Conservation (phyloP, 64 coral and sea anemone species). For the Hydrozoanthus tunicans region DNA sequence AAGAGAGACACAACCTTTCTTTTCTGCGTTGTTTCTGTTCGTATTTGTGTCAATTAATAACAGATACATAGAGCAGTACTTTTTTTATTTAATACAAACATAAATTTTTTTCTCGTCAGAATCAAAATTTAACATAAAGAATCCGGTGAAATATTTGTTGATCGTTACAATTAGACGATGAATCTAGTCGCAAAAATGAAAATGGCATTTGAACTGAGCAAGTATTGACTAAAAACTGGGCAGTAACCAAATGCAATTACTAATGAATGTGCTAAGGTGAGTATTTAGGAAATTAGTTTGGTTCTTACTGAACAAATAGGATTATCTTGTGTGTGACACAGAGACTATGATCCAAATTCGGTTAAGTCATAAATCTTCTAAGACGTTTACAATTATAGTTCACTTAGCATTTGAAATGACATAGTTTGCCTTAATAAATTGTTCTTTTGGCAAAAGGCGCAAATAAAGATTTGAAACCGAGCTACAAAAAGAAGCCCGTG, state of each 20-base stretch:
- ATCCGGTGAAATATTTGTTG: neutral
- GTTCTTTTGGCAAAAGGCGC: neutral
- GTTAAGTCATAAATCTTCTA: slow-evolving; percentile 37
- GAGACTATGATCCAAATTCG: slow-evolving; percentile 6
- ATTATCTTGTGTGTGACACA: slow-evolving; percentile 21
- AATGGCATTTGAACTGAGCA: slow-evolving; percentile 9
- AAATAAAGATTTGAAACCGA: neutral
- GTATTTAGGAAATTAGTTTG: slow-evolving; percentile 57
- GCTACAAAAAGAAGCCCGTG: neutral
- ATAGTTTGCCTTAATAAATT: neutral
- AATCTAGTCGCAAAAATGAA: neutral
- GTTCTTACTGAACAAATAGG: slow-evolving; percentile 44
- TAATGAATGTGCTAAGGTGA: slow-evolving; percentile 56
- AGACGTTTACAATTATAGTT: neutral
- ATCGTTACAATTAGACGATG: neutral
- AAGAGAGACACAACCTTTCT: neutral
- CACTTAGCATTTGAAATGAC: slow-evolving; percentile 8
- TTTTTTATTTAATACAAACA: neutral
- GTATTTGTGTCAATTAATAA: slow-evolving; percentile 15
- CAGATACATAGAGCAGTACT: neutral
- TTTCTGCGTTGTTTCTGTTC: slow-evolving; percentile 39
- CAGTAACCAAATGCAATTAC: slow-evolving; percentile 42
- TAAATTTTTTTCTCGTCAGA: neutral
- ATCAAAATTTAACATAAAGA: neutral
- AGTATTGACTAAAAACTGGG: slow-evolving; percentile 3